Percentiles rank a stretch among this genome's conserved stretches.
Conservation (phyloP, 2,888 invertebrate genomes). For the Philhelius pedissequus region DNA sequence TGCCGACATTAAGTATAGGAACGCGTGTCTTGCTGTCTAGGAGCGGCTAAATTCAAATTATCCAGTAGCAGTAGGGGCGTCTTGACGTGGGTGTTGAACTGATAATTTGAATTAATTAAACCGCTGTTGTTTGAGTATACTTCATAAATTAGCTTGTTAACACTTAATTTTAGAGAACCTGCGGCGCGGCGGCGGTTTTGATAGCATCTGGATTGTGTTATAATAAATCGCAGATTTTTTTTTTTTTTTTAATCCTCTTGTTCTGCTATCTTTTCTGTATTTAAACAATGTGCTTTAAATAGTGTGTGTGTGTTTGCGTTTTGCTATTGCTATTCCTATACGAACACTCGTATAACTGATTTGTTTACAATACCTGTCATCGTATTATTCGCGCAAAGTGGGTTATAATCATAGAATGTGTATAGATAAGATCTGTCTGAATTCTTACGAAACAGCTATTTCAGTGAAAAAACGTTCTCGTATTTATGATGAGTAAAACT, state of each 20-base stretch:
- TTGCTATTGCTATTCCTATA: no score
- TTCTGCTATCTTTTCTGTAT: neutral
- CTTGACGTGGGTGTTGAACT: constrained; percentile 44
- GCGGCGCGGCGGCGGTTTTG: neutral
- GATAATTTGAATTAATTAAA: constrained; percentile 46
- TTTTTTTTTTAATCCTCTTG: neutral
- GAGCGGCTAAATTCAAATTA: constrained; percentile 27
- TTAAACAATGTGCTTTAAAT: neutral
- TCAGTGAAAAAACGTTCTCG: neutral
- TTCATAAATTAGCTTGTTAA: constrained; percentile 24
- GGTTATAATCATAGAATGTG: neutral
- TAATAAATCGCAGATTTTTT: neutral
- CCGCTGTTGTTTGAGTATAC: constrained; percentile 21
- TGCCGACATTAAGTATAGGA: constrained; percentile 23
- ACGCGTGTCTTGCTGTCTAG: constrained; percentile 58
- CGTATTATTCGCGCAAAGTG: constrained; percentile 14
- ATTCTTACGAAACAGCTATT: neutral
- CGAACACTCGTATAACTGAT: neutral
- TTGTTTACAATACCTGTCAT: neutral
- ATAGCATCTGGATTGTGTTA: constrained; percentile 29
- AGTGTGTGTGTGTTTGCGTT: neutral
- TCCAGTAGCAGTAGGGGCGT: constrained; percentile 21
- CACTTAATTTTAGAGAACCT: constrained; percentile 9
- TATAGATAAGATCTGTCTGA: neutral
- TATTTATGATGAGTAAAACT: constrained; percentile 23